These are phyloP conservation scores for Gastracanthus pulcherrimus DNA, from an alignment of 2,888 invertebrate species.

Conservation along the genomic window DNA sequence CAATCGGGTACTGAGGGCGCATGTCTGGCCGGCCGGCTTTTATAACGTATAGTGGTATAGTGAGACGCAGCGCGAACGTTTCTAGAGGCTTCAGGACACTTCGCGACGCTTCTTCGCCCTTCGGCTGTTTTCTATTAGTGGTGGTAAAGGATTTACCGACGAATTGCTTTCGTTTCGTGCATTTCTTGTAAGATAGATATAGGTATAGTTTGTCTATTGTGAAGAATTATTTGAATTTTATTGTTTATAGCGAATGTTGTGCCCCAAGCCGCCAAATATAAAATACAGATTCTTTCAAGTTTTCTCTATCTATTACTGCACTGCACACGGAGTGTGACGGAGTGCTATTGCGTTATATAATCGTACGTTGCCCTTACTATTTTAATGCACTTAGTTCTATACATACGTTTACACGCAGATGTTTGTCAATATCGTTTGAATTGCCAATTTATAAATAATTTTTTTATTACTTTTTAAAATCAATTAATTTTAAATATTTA, in stretches of 20 bases:
- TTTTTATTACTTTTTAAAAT: no score
- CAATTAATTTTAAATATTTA: no score
- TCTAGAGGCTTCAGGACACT: background rate
- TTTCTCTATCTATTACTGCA: background rate
- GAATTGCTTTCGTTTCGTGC: background rate
- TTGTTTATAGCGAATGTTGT: no score
- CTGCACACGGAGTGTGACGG: background rate
- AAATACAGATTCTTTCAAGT: no score
- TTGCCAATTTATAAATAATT: no score
- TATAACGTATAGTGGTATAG: conserved; percentile 19
- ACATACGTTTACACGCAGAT: background rate
- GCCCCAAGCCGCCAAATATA: no score
- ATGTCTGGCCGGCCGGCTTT: conserved; percentile 32
- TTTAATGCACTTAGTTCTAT: background rate
- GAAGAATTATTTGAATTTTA: no score
- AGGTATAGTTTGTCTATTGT: no score
- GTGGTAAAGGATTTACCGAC: background rate
- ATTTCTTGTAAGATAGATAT: background rate
- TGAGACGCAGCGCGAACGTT: conserved; percentile 13
- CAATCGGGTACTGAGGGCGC: background rate
- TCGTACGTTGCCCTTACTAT: conserved; percentile 15
- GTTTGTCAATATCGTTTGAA: background rate
- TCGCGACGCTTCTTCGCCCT: background rate
- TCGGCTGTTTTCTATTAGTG: background rate
- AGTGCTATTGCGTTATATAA: background rate